These are phyloP conservation scores for Pseudococcus jackbeardsleyi DNA, from an alignment of 2,888 invertebrate genomes.

Conservation along the genomic window DNA sequence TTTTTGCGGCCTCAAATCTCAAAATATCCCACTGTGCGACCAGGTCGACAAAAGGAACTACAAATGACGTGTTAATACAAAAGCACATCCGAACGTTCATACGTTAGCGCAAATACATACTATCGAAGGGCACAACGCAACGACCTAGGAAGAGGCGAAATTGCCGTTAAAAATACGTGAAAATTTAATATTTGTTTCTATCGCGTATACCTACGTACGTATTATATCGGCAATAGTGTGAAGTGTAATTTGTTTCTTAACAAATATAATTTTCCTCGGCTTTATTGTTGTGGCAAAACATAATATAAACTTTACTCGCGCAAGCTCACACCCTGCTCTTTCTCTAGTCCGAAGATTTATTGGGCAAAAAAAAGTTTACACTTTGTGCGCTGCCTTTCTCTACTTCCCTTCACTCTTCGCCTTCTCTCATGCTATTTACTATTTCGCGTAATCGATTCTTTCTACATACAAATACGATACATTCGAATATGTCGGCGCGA, in stretches of 20 bases:
- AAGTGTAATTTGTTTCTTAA: constrained; percentile 31
- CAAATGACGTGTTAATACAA: background rate
- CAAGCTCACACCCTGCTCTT: background rate
- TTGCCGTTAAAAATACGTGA: constrained; percentile 19
- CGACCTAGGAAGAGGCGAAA: background rate
- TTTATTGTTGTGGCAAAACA: constrained; percentile 11
- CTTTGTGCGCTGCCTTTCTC: background rate
- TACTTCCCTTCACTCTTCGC: background rate
- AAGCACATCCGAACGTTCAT: background rate
- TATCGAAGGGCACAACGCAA: background rate
- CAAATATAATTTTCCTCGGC: constrained; percentile 27
- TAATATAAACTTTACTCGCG: background rate
- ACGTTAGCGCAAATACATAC: background rate
- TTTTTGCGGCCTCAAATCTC: no score
- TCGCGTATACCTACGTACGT: background rate
- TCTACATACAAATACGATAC: background rate
- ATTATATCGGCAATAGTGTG: background rate
- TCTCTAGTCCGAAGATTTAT: background rate
- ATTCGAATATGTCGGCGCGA: no score
- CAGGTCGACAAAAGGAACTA: background rate
- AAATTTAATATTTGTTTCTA: constrained; percentile 15
- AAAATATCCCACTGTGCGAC: no score
- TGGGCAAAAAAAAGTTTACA: background rate
- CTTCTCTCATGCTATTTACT: background rate
- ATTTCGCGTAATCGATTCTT: background rate